These are phyloP conservation scores for Slavum lentiscoides DNA, from an alignment of 2,888 invertebrate species.

Conservation along the genomic window DNA sequence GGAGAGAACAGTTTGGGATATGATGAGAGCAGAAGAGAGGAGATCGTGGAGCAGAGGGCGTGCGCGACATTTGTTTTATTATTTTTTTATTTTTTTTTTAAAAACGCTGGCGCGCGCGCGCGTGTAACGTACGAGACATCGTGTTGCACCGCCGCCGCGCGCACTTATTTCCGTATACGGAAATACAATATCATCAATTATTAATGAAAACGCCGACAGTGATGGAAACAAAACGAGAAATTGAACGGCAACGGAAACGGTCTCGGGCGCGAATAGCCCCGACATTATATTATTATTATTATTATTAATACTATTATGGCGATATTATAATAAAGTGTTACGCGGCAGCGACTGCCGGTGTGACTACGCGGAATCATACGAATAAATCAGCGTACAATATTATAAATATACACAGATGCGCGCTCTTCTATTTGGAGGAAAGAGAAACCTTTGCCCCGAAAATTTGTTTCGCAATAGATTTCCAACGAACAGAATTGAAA, in stretches of 20 bases:
- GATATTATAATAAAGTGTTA: no score
- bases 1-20: no score
- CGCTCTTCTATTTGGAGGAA: no score
- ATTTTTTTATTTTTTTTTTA: not conserved
- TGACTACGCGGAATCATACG: no score
- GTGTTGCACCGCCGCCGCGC: not conserved
- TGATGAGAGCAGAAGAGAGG: no score
- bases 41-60: not conserved
- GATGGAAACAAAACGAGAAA: slow-evolving; percentile 38
- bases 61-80: slow-evolving; percentile 47
- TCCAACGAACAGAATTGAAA: no score
- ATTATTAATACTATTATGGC: not conserved
- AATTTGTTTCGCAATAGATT: no score
- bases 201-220: slow-evolving; percentile 48
- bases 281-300: slow-evolving; percentile 8
- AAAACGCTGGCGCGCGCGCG: not conserved
- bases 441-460: no score
- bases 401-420: no score
- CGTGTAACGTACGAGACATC: not conserved
- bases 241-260: not conserved
- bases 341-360: no score
- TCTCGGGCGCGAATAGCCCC: not conserved
- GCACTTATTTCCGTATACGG: slow-evolving; percentile 43
- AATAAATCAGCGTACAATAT: no score
- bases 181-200: slow-evolving; percentile 50